These are phyloP conservation scores for Cryptoprocta ferox DNA, from an alignment of 2,797 vertebrate genomes.

Conservation along the genomic window DNA sequence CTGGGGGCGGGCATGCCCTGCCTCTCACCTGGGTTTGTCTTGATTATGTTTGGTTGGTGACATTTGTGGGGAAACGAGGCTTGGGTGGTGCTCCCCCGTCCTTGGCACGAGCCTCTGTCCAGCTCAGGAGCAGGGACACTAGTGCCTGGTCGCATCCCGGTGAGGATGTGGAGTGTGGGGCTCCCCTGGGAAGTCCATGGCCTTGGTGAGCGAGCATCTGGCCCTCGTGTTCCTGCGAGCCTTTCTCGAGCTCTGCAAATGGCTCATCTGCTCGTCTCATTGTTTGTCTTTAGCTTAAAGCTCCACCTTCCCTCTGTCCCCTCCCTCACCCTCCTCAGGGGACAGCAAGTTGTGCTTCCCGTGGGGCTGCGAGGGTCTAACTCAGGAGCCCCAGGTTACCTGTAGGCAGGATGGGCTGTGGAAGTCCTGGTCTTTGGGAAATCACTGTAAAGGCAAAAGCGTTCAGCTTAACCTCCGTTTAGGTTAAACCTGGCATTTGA, in stretches of 20 bases:
- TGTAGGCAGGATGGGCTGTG: too few species aligned
- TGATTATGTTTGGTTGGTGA: rapidly evolving
- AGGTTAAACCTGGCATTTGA: background rate
- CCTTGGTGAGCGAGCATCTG: background rate
- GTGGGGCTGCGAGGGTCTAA: background rate
- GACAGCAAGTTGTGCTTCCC: background rate
- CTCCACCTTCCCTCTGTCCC: background rate
- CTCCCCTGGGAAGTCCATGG: too few species aligned
- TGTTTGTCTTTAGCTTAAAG: background rate
- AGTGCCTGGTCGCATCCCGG: background rate
- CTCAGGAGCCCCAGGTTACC: rapidly evolving
- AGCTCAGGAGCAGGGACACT: too few species aligned
- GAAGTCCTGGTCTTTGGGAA: background rate
- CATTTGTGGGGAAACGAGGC: background rate
- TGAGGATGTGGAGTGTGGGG: too few species aligned
- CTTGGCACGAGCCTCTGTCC: background rate
- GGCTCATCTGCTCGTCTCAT: rapidly evolving
- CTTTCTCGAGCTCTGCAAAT: background rate
- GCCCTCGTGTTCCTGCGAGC: rapidly evolving
- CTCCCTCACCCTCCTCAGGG: background rate
- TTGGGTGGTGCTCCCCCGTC: too few species aligned
- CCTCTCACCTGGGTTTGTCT: too few species aligned
- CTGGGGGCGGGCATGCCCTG: too few species aligned
- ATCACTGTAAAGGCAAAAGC: background rate
- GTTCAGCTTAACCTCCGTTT: too few species aligned